phyloP scores from a whole-genome alignment of 2,888 invertebrate genomes.

The Hirtodrosophila histrioides region DNA sequence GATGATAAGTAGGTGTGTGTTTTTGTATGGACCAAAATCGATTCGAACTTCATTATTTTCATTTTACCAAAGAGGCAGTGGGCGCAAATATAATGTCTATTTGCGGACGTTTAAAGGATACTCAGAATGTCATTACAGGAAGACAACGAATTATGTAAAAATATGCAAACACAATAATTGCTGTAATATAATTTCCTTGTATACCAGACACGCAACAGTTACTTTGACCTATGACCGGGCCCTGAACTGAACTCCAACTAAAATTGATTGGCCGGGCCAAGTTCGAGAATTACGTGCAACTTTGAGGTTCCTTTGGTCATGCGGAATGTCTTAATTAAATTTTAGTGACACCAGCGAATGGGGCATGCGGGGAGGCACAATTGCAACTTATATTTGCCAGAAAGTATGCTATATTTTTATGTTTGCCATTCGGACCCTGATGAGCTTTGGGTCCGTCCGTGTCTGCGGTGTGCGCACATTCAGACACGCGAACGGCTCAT shows the following conservation, averaged over 20 bases:
- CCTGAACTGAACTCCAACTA: constrained; percentile 12
- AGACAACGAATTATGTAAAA: constrained; percentile 37
- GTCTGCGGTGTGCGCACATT: constrained; percentile 16
- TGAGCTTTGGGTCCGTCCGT: constrained; percentile 8
- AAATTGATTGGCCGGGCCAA: constrained; percentile 37
- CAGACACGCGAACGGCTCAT: constrained; percentile 58
- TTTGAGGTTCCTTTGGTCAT: constrained; percentile 34
- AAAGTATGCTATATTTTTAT: constrained; percentile 30
- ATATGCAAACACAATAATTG: not conserved
- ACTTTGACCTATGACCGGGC: not conserved
- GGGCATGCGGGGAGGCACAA: constrained; percentile 4
- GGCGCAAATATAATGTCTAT: constrained; percentile 5
- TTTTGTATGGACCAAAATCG: constrained; percentile 7
- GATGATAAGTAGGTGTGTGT: constrained; percentile 13
- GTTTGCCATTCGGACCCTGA: constrained; percentile 13
- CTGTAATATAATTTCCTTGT: not conserved
- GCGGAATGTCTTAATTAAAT: constrained; percentile 57
- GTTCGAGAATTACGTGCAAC: constrained; percentile 25
- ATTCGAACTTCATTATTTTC: constrained; percentile 5
- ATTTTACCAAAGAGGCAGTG: not conserved
- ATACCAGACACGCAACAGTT: constrained; percentile 27
- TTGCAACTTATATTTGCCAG: constrained; percentile 21
- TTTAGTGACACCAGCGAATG: constrained; percentile 7
- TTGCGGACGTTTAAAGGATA: constrained; percentile 39
- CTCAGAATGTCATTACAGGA: constrained; percentile 53